Evolutionary conservation across 2,888 invertebrate species (phyloP).

Genomic region (Drosophila anomalata): DNA sequence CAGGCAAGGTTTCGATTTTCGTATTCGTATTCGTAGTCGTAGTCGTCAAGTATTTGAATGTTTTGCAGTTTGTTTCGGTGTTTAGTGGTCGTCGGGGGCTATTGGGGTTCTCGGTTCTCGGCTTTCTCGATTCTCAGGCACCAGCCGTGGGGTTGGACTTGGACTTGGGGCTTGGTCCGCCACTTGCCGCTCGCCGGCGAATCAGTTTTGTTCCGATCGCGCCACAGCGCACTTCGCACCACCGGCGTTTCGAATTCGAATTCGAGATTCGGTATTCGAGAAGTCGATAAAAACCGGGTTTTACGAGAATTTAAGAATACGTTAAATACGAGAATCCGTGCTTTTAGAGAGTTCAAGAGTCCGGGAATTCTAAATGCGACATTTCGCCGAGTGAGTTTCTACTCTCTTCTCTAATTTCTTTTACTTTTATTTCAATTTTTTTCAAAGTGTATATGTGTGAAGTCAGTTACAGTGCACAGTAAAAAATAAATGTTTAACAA

Average conservation of each 20-base stretch:
- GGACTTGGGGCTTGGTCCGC: conserved; percentile 56
- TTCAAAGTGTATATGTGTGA: conserved; percentile 4
- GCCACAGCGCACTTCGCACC: conserved; percentile 68
- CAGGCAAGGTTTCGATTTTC: conserved; percentile 26
- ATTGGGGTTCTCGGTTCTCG: conserved; percentile 9
- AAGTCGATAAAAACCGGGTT: background rate
- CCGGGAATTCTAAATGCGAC: conserved; percentile 7
- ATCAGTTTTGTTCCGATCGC: conserved; percentile 80
- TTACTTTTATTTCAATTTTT: background rate
- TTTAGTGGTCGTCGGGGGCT: conserved; percentile 4
- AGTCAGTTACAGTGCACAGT: background rate
- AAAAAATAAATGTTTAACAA: background rate
- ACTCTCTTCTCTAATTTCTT: conserved; percentile 9
- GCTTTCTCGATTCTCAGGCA: conserved; percentile 34
- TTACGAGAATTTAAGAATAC: conserved; percentile 1
- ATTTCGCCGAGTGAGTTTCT: conserved; percentile 30
- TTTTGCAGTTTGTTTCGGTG: background rate
- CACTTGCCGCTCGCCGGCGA: conserved; percentile 54
- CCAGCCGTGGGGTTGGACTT: conserved; percentile 51
- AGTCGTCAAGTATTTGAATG: background rate
- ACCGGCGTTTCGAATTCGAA: background rate
- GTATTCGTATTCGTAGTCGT: background rate
- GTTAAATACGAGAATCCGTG: background rate
- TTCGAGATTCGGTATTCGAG: conserved; percentile 6
- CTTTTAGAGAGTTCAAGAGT: background rate